Base-by-base conservation (phyloP, 2,888 invertebrate species). In the Incurvaria masculella region DNA sequence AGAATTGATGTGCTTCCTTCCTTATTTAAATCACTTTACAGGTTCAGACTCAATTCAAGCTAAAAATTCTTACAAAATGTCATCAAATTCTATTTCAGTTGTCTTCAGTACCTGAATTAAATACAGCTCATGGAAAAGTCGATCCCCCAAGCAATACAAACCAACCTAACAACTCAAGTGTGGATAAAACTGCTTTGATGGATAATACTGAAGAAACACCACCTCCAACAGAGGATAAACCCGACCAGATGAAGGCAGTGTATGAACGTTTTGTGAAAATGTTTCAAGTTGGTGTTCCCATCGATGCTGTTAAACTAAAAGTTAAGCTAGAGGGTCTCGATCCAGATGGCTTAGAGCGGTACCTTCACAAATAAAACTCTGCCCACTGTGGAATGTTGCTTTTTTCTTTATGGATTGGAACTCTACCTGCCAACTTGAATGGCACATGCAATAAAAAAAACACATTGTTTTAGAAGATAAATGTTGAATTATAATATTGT, bases 281-380 rank as follows among this genome's bases (percentile, higher is more conserved):
- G 94, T 62, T 94, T 1, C 88, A 90, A 58, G 82, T 95, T 59
- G 95, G 96, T 38, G 94, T 94, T 1, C 92, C 91, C n/a, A 66
- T 83, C 45, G 81, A 79, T 54, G 95, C 91, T 38, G 88, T 95
- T 0, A 91, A 89, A 65, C 65, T 87, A 56, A 94, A 94, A 80
- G 88, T 94, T 84, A 66, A 80, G 44, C 69, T 83, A 8, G 94
- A 96, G 71, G 95, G 94, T n/a, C 62, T 91, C 21, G 87, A 94
- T 66, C 85, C 91, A 21, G 72, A 75, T 55, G 63, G 91, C 47
- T 72, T 94, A 56, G 87, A 89, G 81, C 82, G 69, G 78, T 18
- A 48, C 42, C 46, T 44, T 2, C 11, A 20, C n/a, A 44, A 44
- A 21, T 46, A 46, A 39, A 46, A 14, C 14, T 33, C 33, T n/a